Evolutionary conservation across 2,113 vertebrate species (phyloP).

Genomic region (Etia nguti): DNA sequence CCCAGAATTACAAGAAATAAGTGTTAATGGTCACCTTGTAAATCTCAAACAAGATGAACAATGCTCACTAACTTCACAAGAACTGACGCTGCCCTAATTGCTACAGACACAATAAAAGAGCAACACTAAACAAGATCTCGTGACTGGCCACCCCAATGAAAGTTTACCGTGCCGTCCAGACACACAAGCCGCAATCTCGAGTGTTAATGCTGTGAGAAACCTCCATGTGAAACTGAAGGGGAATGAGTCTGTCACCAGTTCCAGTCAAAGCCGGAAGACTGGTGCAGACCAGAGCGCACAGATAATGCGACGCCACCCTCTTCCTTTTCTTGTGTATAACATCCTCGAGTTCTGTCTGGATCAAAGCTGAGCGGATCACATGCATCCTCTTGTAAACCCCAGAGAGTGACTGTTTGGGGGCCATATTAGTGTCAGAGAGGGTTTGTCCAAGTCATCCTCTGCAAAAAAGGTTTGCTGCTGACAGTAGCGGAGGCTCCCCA

Average conservation of each 20-base stretch:
- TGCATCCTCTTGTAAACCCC: conserved; percentile 23
- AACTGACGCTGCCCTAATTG: neutral
- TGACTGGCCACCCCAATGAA: neutral
- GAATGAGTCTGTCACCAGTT: conserved; percentile 8
- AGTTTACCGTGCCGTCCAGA: neutral
- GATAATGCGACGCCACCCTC: conserved; percentile 12
- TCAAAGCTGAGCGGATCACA: conserved; percentile 8
- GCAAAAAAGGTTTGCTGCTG: neutral
- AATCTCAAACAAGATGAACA: neutral
- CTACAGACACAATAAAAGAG: neutral
- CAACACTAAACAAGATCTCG: neutral
- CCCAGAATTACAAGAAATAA: neutral
- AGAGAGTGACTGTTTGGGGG: neutral
- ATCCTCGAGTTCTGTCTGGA: conserved; percentile 25
- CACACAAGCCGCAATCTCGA: neutral
- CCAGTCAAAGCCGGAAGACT: conserved; percentile 28
- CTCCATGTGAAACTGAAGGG: neutral
- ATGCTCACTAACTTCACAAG: neutral
- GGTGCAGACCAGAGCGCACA: neutral
- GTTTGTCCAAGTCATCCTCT: neutral
- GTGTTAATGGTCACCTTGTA: neutral
- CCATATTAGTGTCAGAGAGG: neutral
- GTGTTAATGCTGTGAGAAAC: conserved; percentile 1
- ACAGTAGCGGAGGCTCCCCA: neutral
- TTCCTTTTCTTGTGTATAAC: conserved; percentile 19